Evolutionary conservation across 2,888 invertebrate genomes (phyloP), one percentile per base, ranked within the genome.

Genomic region (Cheilosia pagana): DNA sequence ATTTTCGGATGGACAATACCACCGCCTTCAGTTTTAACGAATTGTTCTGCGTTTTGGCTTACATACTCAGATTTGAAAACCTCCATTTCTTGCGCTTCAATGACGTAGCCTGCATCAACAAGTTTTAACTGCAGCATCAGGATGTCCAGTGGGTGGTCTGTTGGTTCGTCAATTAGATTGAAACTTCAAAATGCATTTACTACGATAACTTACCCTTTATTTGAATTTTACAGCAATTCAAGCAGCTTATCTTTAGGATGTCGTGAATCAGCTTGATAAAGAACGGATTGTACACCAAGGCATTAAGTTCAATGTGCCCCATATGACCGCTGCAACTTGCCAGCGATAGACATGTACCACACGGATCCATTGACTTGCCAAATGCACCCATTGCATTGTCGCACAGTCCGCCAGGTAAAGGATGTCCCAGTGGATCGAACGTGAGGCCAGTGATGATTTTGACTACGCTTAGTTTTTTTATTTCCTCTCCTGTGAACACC

Each of bases 241-340:
- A 90, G 89, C 98, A 98, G 21, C 94, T 93, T 1, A 95, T 92
- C 85, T 94, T 94, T 63, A 97, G 92, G 8, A 97, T 90, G 1
- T 93, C 94, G 71, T 93, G 94, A 19, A 98, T 93, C 35, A 94
- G 93, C 89, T 95, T 95, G 86, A 96, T 95, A 89, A 98, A 97
- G 57, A 99, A 90, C 0, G 99, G 99, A 93, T 99, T 99, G 75
- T 97, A 95, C 0, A 98, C 96, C 0, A 97, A 95, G 12, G 98
- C 92, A 0, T 97, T 97, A 1, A 99, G 92, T 87, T 96, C 96
- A 86, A 99, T 98, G 90, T 98, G 97, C 0, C 99, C 99, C 91
- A 98, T 95, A 92, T 99, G 99, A 0, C 99, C 99, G 0, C 96
- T 95, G 90, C 99, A 99, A 85, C 94, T 92, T 7, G 93, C 90